Conservation (phyloP, 1,140 invertebrate genomes). For the Tetramorium alpestre region DNA sequence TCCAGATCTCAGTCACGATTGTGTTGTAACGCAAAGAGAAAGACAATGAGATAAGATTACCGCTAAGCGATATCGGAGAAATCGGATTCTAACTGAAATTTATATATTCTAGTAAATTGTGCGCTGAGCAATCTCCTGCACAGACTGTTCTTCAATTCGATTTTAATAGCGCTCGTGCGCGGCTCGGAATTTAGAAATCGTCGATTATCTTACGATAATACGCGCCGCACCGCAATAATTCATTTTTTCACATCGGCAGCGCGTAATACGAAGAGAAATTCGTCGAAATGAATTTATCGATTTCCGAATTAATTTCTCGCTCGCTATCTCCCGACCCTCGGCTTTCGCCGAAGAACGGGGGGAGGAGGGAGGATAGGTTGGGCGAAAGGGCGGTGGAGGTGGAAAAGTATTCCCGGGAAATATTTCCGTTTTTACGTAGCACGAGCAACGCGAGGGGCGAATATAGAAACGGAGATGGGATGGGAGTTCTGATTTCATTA, state of each 20-base stretch:
- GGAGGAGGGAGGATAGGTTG: conserved; percentile 49
- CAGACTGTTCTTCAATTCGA: conserved; percentile 5
- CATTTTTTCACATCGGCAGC: conserved; percentile 66
- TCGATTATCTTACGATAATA: conserved; percentile 57
- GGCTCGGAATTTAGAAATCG: conserved; percentile 55
- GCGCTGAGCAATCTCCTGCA: conserved; percentile 4
- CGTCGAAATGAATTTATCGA: conserved; percentile 79
- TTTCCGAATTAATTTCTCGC: conserved; percentile 79
- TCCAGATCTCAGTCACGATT: neutral
- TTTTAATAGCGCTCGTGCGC: conserved; percentile 42
- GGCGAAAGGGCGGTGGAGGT: conserved; percentile 60
- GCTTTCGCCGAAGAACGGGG: conserved; percentile 49
- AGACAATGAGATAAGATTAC: neutral
- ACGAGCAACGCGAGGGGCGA: conserved; percentile 68
- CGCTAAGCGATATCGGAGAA: conserved; percentile 1
- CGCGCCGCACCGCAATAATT: conserved; percentile 54
- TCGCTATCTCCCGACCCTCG: conserved; percentile 60
- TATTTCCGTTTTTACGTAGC: conserved; percentile 82
- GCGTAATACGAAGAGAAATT: conserved; percentile 67
- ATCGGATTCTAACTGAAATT: conserved; percentile 29
- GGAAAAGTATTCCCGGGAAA: conserved; percentile 83
- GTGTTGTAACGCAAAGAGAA: neutral
- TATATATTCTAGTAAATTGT: conserved; percentile 29
- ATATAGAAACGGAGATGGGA: conserved; percentile 77
- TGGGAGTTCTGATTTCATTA: conserved; percentile 86